Conservation (phyloP, 2,113 vertebrate genomes). For the Dryoscopus gambensis region DNA sequence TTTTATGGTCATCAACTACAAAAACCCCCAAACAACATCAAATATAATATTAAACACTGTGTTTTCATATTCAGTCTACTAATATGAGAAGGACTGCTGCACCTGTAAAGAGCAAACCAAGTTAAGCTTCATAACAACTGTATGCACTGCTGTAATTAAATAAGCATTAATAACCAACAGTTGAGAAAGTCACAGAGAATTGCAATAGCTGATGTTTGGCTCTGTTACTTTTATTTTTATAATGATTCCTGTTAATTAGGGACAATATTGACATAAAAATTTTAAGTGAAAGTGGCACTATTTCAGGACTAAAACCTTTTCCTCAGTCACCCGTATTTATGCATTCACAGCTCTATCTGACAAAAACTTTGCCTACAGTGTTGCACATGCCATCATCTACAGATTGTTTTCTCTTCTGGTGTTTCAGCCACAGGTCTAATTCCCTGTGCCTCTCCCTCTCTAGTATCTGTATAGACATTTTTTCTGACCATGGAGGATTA, state of each 20-base stretch:
- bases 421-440: neutral
- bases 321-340: neutral
- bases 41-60: neutral
- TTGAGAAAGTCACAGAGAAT: neutral
- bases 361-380: neutral
- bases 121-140: neutral
- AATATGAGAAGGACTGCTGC: neutral
- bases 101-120: neutral
- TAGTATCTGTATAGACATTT: neutral
- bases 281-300: neutral
- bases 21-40: neutral
- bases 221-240: neutral
- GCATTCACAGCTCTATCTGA: neutral
- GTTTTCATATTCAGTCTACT: neutral
- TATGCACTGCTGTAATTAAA: neutral
- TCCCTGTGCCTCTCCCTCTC: neutral
- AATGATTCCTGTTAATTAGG: neutral
- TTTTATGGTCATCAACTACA: neutral
- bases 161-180: neutral
- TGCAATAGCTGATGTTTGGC: neutral
- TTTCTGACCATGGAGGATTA: neutral
- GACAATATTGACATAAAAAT: neutral
- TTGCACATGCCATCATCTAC: rapidly evolving
- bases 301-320: neutral
- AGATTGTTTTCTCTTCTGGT: neutral